Evolutionary conservation across 2,113 vertebrate species (phyloP).

Genomic region (Desmodus rotundus): DNA sequence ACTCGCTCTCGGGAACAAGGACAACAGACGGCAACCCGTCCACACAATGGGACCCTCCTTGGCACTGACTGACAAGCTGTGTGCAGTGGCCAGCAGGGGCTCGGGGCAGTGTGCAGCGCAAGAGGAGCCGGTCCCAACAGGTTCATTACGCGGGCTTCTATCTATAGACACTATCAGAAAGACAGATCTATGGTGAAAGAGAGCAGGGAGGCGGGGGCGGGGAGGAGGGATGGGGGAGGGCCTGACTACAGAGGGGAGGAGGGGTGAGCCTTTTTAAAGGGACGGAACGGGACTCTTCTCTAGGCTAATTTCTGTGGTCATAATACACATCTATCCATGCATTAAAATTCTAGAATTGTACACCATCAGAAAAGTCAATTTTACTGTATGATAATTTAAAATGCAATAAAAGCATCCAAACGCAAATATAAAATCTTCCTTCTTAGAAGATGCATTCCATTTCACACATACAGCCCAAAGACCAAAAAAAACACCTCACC

Average conservation of each 20-base stretch:
- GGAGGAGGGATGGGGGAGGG: rapidly evolving
- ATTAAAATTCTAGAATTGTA: not conserved
- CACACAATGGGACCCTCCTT: rapidly evolving
- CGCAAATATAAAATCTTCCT: not conserved
- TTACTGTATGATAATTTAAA: not conserved
- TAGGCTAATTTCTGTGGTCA: too few relatives aligned
- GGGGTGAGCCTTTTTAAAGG: too few relatives aligned
- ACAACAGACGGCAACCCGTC: not conserved
- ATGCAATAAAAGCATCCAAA: not conserved
- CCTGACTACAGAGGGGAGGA: too few relatives aligned
- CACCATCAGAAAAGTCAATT: not conserved
- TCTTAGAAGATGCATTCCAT: not conserved
- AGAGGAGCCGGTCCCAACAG: not conserved
- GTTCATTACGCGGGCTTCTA: not conserved
- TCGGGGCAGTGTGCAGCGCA: rapidly evolving
- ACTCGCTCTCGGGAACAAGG: not conserved
- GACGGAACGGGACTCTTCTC: not conserved
- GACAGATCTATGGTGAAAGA: rapidly evolving
- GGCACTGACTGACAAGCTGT: rapidly evolving
- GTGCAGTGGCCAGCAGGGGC: rapidly evolving
- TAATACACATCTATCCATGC: not conserved
- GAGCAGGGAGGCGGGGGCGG: too few relatives aligned
- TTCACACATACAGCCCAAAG: not conserved
- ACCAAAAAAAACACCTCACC: not conserved
- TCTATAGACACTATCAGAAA: not conserved